Base-by-base conservation (phyloP, 2,113 vertebrate genomes). In the Otocyon megalotis region DNA sequence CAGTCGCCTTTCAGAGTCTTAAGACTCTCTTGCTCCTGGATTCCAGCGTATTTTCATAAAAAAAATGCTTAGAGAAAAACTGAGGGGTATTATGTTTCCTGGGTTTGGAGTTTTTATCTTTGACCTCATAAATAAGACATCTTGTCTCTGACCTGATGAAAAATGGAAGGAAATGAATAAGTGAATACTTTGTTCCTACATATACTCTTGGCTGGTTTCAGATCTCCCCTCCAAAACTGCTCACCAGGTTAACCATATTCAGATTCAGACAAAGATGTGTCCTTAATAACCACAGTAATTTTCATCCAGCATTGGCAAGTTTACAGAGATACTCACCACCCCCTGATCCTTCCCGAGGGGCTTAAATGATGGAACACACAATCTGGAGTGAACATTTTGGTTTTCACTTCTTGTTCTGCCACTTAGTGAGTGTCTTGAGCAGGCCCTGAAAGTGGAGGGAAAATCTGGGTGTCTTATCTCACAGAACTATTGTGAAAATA, bases 241-340 rank as follows among this genome's bases (percentile, higher is more conserved):
- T 48, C 28, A 3, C 48, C 43, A 20, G 50, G n/a, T 53, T 37
- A 24, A 9, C 58, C 50, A 4, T 0, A 22, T 5, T 0, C 50
- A 32, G 79, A 43, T 9, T 26, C 58, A 43, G 54, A 60, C 17
- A 11, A 22, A 32, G 43, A 16, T 0, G 15, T 2, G 24, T 48
- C 53, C 60, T 43, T 12, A 35, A 28, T 12, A n/a, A 32, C 50
- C 0, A 26, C 50, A 22, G 53, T 16, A 19, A 3, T 5, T 37
- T 28, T 26, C 0, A 5, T 0, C 3, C 0, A 0, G 30, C 0
- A 0, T 3, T 0, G 4, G 43, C 2, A 22, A 1, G 8, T 28
- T 58, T 24, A 63, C 24, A 2, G 69, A 50, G 16, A 2, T 5
- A 8, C 28, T 10, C 50, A 1, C 0, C 12, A 19, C 43, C 35